Evolutionary conservation across 2,113 vertebrate species (phyloP).

Genomic region (Rhegmatorhina hoffmannsi): DNA sequence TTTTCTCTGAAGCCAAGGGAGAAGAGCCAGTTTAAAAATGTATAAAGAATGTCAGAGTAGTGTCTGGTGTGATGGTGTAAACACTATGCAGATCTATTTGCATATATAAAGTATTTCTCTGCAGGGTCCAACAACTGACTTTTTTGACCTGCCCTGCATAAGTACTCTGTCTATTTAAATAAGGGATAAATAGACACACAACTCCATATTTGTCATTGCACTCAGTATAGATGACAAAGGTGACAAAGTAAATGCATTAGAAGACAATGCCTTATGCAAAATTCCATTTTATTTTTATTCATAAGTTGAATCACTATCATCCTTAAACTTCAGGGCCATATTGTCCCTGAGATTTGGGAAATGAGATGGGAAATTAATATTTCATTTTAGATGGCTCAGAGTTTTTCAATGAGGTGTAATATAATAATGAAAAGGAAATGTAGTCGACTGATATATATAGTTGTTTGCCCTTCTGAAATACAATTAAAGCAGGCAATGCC

Average conservation of each 20-base stretch:
- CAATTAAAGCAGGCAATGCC: neutral
- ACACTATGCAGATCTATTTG: neutral
- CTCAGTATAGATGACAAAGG: constrained; percentile 12
- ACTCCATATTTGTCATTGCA: neutral
- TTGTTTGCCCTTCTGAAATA: neutral
- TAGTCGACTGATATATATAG: neutral
- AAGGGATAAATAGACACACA: neutral
- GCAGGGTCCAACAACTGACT: neutral
- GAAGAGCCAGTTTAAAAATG: neutral
- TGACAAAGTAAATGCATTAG: constrained; percentile 1
- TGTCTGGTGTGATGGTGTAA: neutral
- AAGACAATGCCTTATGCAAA: neutral
- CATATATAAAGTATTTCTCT: neutral
- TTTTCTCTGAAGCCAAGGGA: neutral
- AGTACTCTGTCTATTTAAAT: neutral
- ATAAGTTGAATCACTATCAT: neutral
- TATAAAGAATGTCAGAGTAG: neutral
- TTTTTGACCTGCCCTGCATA: neutral
- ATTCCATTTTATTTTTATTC: constrained; percentile 22
- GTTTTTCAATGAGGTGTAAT: neutral
- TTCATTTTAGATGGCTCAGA: neutral
- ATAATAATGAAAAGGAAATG: neutral
- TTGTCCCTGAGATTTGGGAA: neutral
- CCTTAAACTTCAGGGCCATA: neutral
- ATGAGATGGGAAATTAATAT: neutral